These are phyloP conservation scores for Acestrorhynchus altus DNA, from an alignment of 2,797 vertebrate genomes.

Conservation along the genomic window DNA sequence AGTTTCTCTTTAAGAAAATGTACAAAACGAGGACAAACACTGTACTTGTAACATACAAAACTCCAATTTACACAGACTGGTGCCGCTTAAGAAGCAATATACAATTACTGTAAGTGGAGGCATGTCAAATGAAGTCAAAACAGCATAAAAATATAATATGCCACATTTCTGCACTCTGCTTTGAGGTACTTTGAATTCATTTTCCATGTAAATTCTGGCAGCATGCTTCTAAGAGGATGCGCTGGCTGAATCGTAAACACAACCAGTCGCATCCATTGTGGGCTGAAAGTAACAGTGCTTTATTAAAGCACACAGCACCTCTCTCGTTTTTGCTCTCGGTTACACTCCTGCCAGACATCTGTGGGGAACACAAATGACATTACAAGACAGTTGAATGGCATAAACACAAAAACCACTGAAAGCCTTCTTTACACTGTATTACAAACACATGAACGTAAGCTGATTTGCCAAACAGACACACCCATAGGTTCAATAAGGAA, in stretches of 20 bases:
- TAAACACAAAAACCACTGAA: not conserved
- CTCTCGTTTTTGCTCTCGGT: not conserved
- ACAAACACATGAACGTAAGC: slow-evolving; percentile 1
- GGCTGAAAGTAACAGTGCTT: slow-evolving; percentile 31
- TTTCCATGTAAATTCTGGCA: slow-evolving; percentile 34
- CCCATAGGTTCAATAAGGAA: not conserved
- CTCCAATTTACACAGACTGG: slow-evolving; percentile 3
- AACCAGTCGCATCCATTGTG: slow-evolving; percentile 18
- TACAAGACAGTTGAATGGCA: slow-evolving; percentile 8
- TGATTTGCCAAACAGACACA: not conserved
- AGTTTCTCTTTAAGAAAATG: not conserved
- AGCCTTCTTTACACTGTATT: not conserved
- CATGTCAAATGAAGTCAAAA: slow-evolving; percentile 25
- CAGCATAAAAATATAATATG: slow-evolving; percentile 45
- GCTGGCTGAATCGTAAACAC: slow-evolving; percentile 44
- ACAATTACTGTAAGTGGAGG: slow-evolving; percentile 24
- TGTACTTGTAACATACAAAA: slow-evolving; percentile 7
- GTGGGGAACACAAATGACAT: slow-evolving; percentile 12
- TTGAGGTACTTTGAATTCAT: slow-evolving; percentile 21
- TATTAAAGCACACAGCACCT: slow-evolving; percentile 56
- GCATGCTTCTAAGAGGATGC: slow-evolving; percentile 10
- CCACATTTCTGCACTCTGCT: slow-evolving; percentile 22
- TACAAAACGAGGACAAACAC: not conserved
- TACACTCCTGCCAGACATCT: slow-evolving; percentile 17
- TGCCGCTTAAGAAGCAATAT: slow-evolving; percentile 20